Evolutionary conservation across 2,797 vertebrate genomes (phyloP), one percentile per base, ranked within the genome.

Genomic region (Dipus sagitta): DNA sequence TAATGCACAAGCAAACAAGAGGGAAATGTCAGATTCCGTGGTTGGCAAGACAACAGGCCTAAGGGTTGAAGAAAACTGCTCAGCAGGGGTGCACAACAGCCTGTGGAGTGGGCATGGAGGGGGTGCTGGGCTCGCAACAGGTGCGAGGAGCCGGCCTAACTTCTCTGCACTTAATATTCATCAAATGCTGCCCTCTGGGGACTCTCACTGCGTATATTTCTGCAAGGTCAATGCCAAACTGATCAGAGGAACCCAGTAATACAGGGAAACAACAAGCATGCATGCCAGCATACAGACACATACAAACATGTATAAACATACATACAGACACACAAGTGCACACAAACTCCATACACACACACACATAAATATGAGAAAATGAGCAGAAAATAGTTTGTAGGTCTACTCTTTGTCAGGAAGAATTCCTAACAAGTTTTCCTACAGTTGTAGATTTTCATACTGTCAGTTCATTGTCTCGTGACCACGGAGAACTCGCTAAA

Each of bases 41-140:
- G 64, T 11, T 92, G 77, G 64, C 97, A 96, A 97, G 65, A 85
- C 94, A 97, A 94, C 10, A 62, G 78, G 15, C 10, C 83, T 0
- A 20, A 86, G 32, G 23, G 79, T 64, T 75, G 80, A 14, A 77
- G 64, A 64, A 0, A 79, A 23, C 6, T 84, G 54, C 0, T 6
- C 65, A 42, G 89, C n/a, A 74, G 76, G 68, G 8, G 72, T 4
- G 0, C 18, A n/a, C 24, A 62, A 76, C 76, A 65, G 68, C 47
- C 15, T 21, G 20, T 3, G 78, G 30, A 17, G 6, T n/a, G 14
- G 14, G 21, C 13, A 28, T 10, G 34, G 32, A 11, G 52, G 32
- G 10, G 1, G 54, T 17, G 30, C 30, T 62, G 54, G 24, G 28
- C 68, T 70, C 64, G 38, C 90, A 85, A 86, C 92, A 93, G 82